Evolutionary conservation across 2,113 vertebrate species (phyloP), one percentile per base, ranked within the genome.

Genomic region (Maccullochella peelii): DNA sequence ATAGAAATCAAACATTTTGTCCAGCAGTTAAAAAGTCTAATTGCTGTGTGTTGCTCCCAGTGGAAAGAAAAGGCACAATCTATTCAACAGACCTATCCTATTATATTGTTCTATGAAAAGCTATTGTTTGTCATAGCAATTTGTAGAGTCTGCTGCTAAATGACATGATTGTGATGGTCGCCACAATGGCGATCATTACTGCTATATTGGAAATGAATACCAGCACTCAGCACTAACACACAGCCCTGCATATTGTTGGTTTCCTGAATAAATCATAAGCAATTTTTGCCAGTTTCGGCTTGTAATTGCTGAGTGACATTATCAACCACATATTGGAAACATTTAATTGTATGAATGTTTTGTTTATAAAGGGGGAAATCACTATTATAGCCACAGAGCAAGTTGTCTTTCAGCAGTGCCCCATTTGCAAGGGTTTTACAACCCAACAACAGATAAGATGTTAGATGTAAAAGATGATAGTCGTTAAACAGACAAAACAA

Each of bases 141-240:
- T 72, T 83, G 62, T 23, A 52, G 70, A 82, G 69, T 63, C 78
- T 77, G 66, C 69, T 79, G 71, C 47, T 70, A 47, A 88, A 86
- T 77, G 27, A 12, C 66, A 57, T 61, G 49, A 81, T 68, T 77
- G 25, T 52, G n/a, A 79, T 73, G 65, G 61, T 58, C 18, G 8
- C 52, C 77, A 65, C 75, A 83, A 36, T 86, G 54, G 73, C 44
- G 7, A 58, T 59, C 40, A 77, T 83, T 65, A 44, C 75, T 36
- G 65, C 70, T 59, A 42, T 42, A 84, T 69, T 72, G 68, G 33
- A 85, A 67, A 82, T 85, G 65, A 74, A 80, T 87, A 84, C 88
- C 84, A 69, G 79, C 69, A 14, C 55, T 33, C 84, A 69, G 79
- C 69, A 14, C 55, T 33, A 33, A 33, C 57, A 25, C 77, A 77